Base-by-base conservation (phyloP, 2,113 vertebrate genomes). In the Callipepla squamata region DNA sequence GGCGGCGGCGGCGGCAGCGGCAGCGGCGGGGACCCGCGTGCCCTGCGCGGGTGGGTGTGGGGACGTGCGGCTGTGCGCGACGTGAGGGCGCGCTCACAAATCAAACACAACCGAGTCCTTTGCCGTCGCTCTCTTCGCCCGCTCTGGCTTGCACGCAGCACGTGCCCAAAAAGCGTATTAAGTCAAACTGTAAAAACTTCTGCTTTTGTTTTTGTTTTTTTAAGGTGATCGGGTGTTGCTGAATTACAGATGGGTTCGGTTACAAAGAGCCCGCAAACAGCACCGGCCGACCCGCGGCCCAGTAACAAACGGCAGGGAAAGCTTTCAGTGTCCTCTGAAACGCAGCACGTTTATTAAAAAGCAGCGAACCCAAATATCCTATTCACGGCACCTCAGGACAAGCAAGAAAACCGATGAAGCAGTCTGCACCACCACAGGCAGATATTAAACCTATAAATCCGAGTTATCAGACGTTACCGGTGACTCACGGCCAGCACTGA, bases 381-480 rank as follows among this genome's bases (percentile, higher is more conserved):
- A 40, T 48, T 80, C 40, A 73, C 77, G 2, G 1, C 80, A 90
- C 40, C 30, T 87, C 53, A 36, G 87, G 66, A 79, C 51, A 78
- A 76, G 44, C 51, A 80, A 59, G 50, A 72, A 91, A 91, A 85
- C n/a, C 1, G 69, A 78, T 91, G 73, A 38, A 84, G 63, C 67
- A 76, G 75, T 86, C 59, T 62, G 48, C 72, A 59, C 84, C 23
- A 53, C 69, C 68, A 85, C 20, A 79, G 67, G 50, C 85, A 72
- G 85, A 80, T 95, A 96, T 96, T 91, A 95, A 94, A 90, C 47
- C 85, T 47, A 91, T 93, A 95, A 95, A 96, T 96, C 91, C 45
- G 5, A 53, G 82, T 86, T 92, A 95, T 73, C 38, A 17, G 68
- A 42, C 68, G 78, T 86, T 91, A 83, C 47, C 85, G 68, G 65